These are phyloP conservation scores for Entomobrya multifasciata DNA, from an alignment of 2,888 invertebrate genomes.

Conservation along the genomic window DNA sequence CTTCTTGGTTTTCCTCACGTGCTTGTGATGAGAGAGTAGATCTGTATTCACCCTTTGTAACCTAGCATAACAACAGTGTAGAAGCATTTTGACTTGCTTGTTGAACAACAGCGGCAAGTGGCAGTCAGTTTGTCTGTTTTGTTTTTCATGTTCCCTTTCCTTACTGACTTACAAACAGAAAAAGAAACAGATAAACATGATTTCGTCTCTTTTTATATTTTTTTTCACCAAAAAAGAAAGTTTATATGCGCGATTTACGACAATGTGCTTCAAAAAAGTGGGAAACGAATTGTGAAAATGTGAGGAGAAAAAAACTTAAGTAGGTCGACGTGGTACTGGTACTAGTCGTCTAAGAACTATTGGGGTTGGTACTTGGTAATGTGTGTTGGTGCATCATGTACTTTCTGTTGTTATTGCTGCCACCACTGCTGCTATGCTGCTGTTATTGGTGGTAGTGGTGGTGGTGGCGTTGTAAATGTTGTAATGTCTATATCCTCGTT, in stretches of 20 bases:
- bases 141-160: neutral
- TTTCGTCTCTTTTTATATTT: constrained; percentile 10
- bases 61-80: too few relatives aligned
- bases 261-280: constrained; percentile 62
- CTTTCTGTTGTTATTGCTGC: neutral
- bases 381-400: neutral
- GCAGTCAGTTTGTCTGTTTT: constrained; percentile 42
- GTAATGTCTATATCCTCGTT: too few relatives aligned
- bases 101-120: neutral
- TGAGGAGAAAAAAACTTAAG: constrained; percentile 60
- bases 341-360: too few relatives aligned
- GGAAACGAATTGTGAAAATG: constrained; percentile 66
- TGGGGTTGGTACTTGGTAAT: too few relatives aligned
- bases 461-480: neutral
- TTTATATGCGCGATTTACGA: constrained; percentile 64
- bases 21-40: constrained; percentile 62
- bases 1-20: constrained; percentile 61
- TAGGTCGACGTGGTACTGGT: constrained; percentile 57
- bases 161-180: constrained; percentile 67
- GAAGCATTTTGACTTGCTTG: neutral
- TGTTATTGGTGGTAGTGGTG: neutral
- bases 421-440: neutral
- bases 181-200: constrained; percentile 57
- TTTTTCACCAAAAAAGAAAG: neutral
- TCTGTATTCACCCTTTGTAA: constrained; percentile 11